These are phyloP conservation scores for Tachyglossus aculeatus DNA, from an alignment of 2,797 vertebrate species.

Conservation along the genomic window DNA sequence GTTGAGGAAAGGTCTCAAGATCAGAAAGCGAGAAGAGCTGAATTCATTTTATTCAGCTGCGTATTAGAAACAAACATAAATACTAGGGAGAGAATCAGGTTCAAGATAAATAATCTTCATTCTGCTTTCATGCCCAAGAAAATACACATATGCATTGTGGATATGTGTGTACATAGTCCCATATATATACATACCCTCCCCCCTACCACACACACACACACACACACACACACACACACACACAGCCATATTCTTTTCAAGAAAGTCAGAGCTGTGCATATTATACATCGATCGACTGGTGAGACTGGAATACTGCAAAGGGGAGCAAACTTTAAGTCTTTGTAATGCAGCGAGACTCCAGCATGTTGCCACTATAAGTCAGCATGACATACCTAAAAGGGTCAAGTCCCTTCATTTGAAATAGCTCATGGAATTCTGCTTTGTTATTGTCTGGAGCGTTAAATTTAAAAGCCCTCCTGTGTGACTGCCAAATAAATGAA, in stretches of 20 bases:
- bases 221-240: neutral
- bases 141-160: too few relatives aligned
- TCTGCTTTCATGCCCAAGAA: too few relatives aligned
- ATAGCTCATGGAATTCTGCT: neutral
- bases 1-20: neutral
- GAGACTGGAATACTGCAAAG: neutral
- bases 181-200: too few relatives aligned
- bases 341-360: neutral
- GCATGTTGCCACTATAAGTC: conserved; percentile 8
- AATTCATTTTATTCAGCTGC: neutral
- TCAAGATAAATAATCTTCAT: too few relatives aligned
- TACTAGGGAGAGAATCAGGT: too few relatives aligned
- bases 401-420: conserved; percentile 36
- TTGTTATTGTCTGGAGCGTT: conserved; percentile 42
- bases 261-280: neutral
- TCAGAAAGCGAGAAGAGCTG: neutral
- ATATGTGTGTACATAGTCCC: too few relatives aligned
- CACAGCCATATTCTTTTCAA: neutral
- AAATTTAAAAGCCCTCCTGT: conserved; percentile 61
- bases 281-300: neutral
- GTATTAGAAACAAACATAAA: neutral
- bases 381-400: conserved; percentile 10
- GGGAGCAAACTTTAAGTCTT: neutral
- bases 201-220: rapidly evolving
- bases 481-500: conserved; percentile 51